Evolutionary conservation across 1,140 invertebrate genomes (phyloP).

Genomic region (Catajapyx aquilonaris): DNA sequence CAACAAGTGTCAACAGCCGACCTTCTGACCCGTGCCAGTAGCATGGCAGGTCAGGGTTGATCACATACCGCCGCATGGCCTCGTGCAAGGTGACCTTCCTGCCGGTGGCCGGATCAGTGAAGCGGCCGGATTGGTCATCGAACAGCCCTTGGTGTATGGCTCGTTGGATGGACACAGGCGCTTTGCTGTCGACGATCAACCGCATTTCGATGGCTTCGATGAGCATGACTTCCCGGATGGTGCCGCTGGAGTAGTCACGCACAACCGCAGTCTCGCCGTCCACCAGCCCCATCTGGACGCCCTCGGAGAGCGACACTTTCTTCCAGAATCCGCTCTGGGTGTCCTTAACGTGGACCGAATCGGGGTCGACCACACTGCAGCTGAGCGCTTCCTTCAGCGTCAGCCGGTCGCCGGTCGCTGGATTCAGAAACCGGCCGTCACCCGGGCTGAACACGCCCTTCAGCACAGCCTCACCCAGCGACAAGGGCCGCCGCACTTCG

Average conservation of each 20-base stretch:
- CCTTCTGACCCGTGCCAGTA: constrained; percentile 52
- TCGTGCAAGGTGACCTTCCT: constrained; percentile 61
- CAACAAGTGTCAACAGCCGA: constrained; percentile 43
- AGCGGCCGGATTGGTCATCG: constrained; percentile 53
- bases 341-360: constrained; percentile 66
- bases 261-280: constrained; percentile 49
- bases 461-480: constrained; percentile 58
- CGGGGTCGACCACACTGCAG: constrained; percentile 49
- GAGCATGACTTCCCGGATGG: constrained; percentile 45
- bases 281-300: constrained; percentile 47
- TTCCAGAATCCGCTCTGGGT: constrained; percentile 48
- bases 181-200: constrained; percentile 54
- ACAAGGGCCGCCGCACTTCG: constrained; percentile 56
- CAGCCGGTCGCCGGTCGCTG: constrained; percentile 47
- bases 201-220: constrained; percentile 59
- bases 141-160: constrained; percentile 72
- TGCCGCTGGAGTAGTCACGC: constrained; percentile 37
- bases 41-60: constrained; percentile 56
- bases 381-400: constrained; percentile 50
- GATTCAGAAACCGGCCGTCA: constrained; percentile 56
- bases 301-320: constrained; percentile 50
- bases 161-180: constrained; percentile 60
- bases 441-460: constrained; percentile 60
- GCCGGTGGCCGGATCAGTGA: constrained; percentile 52
- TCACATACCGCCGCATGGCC: constrained; percentile 52